These are phyloP conservation scores for Madoqua kirkii DNA, from an alignment of 2,113 vertebrate genomes.

Conservation along the genomic window DNA sequence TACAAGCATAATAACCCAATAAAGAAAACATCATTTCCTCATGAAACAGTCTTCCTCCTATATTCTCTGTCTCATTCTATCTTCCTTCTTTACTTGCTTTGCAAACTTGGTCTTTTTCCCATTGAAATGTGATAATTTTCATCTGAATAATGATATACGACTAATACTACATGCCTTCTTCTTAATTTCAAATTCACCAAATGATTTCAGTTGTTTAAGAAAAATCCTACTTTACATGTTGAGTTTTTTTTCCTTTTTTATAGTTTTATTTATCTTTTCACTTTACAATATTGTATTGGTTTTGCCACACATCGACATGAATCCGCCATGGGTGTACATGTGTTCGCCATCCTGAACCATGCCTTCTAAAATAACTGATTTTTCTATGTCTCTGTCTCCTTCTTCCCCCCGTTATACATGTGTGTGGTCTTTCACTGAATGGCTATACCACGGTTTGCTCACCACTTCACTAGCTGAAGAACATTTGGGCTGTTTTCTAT, in stretches of 20 bases:
- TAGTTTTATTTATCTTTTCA: no score
- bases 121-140: not conserved
- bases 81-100: not conserved
- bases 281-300: no score
- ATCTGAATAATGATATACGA: not conserved
- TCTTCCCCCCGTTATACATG: accelerated
- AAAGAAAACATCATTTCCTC: not conserved
- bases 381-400: not conserved
- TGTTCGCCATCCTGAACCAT: no score
- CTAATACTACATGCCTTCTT: not conserved
- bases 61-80: not conserved
- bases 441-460: no score
- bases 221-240: no score
- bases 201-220: no score
- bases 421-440: accelerated
- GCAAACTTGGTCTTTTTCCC: not conserved
- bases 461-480: not conserved
- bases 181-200: no score
- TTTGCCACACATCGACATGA: no score
- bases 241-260: no score
- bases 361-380: not conserved
- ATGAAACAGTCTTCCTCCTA: accelerated
- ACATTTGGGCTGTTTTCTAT: not conserved
- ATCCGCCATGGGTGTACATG: no score
- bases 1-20: not conserved